A percentile compares a stretch with the other conserved stretches of the same genome.
Conservation (phyloP, 1,140 invertebrate species). For the Triops longicaudatus region DNA sequence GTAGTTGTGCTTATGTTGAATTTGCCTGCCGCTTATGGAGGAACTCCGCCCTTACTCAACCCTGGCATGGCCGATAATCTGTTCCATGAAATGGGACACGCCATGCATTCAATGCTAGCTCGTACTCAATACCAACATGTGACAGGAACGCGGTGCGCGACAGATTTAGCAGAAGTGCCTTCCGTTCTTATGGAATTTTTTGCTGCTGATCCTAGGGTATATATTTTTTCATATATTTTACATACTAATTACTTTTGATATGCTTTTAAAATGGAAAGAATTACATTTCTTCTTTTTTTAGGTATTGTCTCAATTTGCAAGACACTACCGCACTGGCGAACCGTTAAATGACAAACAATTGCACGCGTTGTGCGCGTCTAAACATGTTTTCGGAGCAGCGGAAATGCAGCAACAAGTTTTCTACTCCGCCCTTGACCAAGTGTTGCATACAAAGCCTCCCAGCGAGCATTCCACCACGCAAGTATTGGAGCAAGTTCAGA, state of each 20-base stretch:
- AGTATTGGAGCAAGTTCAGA: slow-evolving; percentile 69
- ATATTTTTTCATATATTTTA: no score
- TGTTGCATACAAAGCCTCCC: slow-evolving; percentile 62
- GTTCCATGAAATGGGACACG: slow-evolving; percentile 99
- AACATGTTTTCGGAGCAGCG: slow-evolving; percentile 74
- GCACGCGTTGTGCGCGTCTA: slow-evolving; percentile 67
- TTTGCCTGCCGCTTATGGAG: slow-evolving; percentile 61
- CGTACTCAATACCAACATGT: slow-evolving; percentile 91
- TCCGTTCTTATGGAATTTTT: slow-evolving; percentile 98
- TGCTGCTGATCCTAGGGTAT: slow-evolving; percentile 73
- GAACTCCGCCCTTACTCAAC: slow-evolving; percentile 66
- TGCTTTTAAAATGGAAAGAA: slow-evolving; percentile 20
- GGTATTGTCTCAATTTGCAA: slow-evolving; percentile 77
- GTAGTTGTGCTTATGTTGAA: slow-evolving; percentile 55
- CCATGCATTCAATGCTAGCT: slow-evolving; percentile 97
- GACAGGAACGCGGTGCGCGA: slow-evolving; percentile 89
- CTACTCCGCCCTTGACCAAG: slow-evolving; percentile 81
- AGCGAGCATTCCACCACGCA: slow-evolving; percentile 52
- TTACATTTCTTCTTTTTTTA: slow-evolving; percentile 36
- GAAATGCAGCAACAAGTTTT: slow-evolving; percentile 89
- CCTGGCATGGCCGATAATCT: slow-evolving; percentile 86
- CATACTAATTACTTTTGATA: not conserved
- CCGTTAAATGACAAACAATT: slow-evolving; percentile 68
- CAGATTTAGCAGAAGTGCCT: slow-evolving; percentile 97
- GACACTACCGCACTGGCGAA: slow-evolving; percentile 82